Percentiles rank a stretch among this genome's conserved stretches.
Evolutionary conservation across 2,113 vertebrate species (phyloP).

Genomic region (Laterallus jamaicensis): DNA sequence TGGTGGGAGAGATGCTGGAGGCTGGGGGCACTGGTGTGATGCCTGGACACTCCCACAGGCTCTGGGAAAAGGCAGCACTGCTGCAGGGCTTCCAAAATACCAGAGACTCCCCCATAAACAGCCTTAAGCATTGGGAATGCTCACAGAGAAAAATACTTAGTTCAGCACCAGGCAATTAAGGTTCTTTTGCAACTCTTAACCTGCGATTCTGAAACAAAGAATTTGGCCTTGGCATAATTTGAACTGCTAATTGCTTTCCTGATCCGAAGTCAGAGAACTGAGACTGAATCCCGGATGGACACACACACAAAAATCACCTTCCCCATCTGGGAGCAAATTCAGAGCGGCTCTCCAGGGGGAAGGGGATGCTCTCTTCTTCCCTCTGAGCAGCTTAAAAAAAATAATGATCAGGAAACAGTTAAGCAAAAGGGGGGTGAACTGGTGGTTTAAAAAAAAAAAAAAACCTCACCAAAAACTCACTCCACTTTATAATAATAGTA

Average conservation of each 20-base stretch:
- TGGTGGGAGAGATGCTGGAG: background rate
- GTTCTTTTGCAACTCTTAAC: constrained; percentile 55
- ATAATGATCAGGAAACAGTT: constrained; percentile 71
- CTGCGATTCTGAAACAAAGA: constrained; percentile 49
- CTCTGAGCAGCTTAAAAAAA: constrained; percentile 54
- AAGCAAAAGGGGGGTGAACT: constrained; percentile 54
- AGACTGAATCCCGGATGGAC: background rate
- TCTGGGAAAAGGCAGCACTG: background rate
- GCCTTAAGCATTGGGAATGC: background rate
- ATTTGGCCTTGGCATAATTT: constrained; percentile 42
- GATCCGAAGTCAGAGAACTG: background rate
- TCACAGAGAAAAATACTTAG: background rate
- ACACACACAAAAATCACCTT: background rate
- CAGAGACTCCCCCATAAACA: background rate
- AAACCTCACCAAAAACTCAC: background rate
- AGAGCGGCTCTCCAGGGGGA: background rate
- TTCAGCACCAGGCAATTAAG: constrained; percentile 54
- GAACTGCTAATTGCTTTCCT: constrained; percentile 56
- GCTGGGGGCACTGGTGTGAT: background rate
- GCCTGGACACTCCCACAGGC: background rate
- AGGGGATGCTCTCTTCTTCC: background rate
- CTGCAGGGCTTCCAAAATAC: background rate
- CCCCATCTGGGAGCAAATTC: background rate
- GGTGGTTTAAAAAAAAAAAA: constrained; percentile 14
- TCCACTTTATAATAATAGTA: constrained; percentile 83